Percentiles rank a stretch among this genome's conserved stretches.
These are phyloP conservation scores for Xerus inauris DNA, from an alignment of 2,113 vertebrate species.

Conservation along the genomic window DNA sequence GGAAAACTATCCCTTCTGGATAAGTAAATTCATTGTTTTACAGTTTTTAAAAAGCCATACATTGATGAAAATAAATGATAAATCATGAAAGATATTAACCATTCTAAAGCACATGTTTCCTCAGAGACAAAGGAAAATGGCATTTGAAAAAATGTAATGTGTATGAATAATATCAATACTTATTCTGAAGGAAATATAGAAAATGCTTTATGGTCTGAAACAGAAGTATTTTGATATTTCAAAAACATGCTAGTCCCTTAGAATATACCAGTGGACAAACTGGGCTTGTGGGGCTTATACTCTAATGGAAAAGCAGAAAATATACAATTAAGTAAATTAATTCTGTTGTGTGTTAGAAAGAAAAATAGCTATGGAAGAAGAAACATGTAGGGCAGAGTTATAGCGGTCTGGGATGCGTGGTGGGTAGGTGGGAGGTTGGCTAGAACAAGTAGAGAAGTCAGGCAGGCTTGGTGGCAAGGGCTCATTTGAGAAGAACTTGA, in stretches of 20 bases:
- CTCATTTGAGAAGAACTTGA: background rate
- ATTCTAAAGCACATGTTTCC: background rate
- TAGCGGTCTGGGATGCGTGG: background rate
- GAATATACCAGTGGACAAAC: background rate
- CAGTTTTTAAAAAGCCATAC: background rate
- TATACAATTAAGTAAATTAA: background rate
- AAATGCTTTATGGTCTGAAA: background rate
- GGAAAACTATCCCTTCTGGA: background rate
- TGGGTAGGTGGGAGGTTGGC: background rate
- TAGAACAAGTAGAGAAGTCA: background rate
- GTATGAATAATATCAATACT: background rate
- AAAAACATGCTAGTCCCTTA: background rate
- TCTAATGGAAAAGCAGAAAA: background rate
- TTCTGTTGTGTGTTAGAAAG: background rate
- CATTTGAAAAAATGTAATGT: background rate
- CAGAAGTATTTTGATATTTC: background rate
- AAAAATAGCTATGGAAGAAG: background rate
- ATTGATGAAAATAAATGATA: background rate
- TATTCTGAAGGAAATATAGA: background rate
- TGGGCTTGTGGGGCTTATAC: background rate
- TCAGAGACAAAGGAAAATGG: background rate
- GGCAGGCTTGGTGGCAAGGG: background rate
- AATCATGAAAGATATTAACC: background rate
- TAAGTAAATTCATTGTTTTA: conserved; percentile 1
- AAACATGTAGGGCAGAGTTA: background rate